Evolutionary conservation across 2,797 vertebrate genomes (phyloP), one percentile per base, ranked within the genome.

Genomic region (Lutjanus campechanus): DNA sequence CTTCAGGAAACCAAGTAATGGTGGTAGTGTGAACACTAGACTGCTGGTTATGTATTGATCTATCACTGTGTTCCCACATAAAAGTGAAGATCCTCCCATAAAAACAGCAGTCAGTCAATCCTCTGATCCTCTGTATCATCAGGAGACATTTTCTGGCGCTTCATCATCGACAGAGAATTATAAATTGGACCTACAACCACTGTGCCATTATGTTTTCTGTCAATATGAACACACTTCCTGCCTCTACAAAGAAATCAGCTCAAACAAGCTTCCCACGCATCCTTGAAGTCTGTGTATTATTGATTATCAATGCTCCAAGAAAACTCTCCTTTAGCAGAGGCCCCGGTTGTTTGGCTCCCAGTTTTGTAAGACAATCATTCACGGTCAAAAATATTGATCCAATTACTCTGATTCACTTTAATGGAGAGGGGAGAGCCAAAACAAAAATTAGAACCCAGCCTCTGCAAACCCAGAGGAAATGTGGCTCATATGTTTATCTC

Each of bases 381-480:
- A 53, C 25, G 1, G 73, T 85, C 67, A 89, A 44, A 88, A 76
- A 73, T 88, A 89, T 85, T 88, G 82, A 90, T 90, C 69, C 71
- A 89, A 85, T 88, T 88, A 88, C 60, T 65, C 46, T 40, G 67
- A 81, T 86, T 84, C 63, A 20, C 54, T 86, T 82, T 76, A 77
- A 79, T 70, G 69, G 59, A 68, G 58, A 53, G 1, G 0, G 50
- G n/a, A 66, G 53, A 76, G 74, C 72, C 78, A 56, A 75, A 81
- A 69, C 17, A 76, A 59, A 78, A 60, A 78, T 73, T 77, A 64
- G 66, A 82, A 65, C 43, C 25, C 53, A 55, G 65, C 44, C 22
- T 58, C 69, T 79, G 56, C 46, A 77, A 69, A 77, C 72, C 64
- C 55, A 49, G 68, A 70, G 73, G 69, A 88, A 84, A 88, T 77